Conservation (phyloP, 2,113 vertebrate species). For the Python bivittatus region DNA sequence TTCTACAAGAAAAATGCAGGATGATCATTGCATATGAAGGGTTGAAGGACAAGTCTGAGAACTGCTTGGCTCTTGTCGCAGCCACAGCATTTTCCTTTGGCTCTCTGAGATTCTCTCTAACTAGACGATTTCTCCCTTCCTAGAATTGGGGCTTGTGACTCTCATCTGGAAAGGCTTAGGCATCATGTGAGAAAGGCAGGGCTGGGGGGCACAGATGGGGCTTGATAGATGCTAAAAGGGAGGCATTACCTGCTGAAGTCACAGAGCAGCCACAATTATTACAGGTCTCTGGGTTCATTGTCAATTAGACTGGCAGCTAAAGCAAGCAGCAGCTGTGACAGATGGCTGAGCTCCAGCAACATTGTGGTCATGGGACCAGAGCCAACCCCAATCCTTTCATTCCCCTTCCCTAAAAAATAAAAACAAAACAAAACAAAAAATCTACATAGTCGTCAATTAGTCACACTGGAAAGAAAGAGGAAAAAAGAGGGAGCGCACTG, state of each 20-base stretch:
- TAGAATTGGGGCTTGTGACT: slow-evolving; percentile 56
- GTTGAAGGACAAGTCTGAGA: slow-evolving; percentile 21
- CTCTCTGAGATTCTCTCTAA: background rate
- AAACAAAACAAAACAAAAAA: background rate
- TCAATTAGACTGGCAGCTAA: slow-evolving; percentile 89
- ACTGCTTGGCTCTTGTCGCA: slow-evolving; percentile 31
- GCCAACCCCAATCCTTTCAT: slow-evolving; percentile 81
- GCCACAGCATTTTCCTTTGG: slow-evolving; percentile 67
- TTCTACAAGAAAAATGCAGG: background rate
- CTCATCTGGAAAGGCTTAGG: slow-evolving; percentile 42
- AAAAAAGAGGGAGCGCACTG: slow-evolving; percentile 17
- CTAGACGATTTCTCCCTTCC: slow-evolving; percentile 10
- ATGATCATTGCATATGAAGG: background rate
- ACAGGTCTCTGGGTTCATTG: slow-evolving; percentile 87
- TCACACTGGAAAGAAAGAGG: slow-evolving; percentile 19
- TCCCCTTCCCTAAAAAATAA: slow-evolving; percentile 49
- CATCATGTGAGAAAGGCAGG: slow-evolving; percentile 25
- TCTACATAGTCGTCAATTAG: slow-evolving; percentile 62
- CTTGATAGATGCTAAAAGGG: slow-evolving; percentile 87
- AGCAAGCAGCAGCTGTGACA: slow-evolving; percentile 90
- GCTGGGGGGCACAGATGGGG: slow-evolving; percentile 82
- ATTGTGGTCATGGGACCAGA: slow-evolving; percentile 81
- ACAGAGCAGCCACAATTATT: slow-evolving; percentile 87
- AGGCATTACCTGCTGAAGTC: slow-evolving; percentile 88
- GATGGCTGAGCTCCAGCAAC: slow-evolving; percentile 90